Evolutionary conservation across 2,888 invertebrate species (phyloP).

Genomic region (Harpagoxenus sublaevis): DNA sequence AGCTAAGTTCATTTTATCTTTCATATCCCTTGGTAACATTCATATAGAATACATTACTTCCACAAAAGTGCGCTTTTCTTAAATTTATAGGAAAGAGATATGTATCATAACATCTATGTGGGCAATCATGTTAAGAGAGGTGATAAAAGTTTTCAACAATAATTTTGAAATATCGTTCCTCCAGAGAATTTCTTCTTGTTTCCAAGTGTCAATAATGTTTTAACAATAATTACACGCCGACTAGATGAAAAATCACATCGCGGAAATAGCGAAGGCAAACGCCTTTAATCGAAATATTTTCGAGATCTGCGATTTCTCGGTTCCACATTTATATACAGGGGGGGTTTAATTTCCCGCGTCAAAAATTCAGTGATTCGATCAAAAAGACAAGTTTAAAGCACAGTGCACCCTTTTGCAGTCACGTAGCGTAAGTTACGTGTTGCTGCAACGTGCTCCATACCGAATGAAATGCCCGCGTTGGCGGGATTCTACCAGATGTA

Average conservation of each 20-base stretch:
- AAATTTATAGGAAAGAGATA: background rate
- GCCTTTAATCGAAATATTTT: background rate
- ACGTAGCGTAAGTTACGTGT: slow-evolving; percentile 46
- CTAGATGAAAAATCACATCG: background rate
- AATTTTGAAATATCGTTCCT: slow-evolving; percentile 1
- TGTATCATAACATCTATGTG: background rate
- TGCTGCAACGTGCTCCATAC: background rate
- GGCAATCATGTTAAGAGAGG: background rate
- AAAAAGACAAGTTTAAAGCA: slow-evolving; percentile 42
- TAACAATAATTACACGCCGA: background rate
- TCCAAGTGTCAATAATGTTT: background rate
- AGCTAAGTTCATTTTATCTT: background rate
- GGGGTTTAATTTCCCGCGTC: slow-evolving; percentile 61
- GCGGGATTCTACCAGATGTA: slow-evolving; percentile 34
- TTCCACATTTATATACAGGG: background rate
- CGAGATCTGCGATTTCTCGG: background rate
- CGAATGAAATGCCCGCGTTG: slow-evolving; percentile 24
- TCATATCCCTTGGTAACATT: background rate
- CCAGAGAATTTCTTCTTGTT: background rate
- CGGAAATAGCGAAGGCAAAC: background rate
- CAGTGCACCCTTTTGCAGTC: slow-evolving; percentile 18
- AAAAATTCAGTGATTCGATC: slow-evolving; percentile 62
- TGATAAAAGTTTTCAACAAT: slow-evolving; percentile 7
- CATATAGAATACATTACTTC: background rate
- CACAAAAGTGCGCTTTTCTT: background rate